phyloP scores from a whole-genome alignment of 2,797 vertebrate species.

The Liasis olivaceus region DNA sequence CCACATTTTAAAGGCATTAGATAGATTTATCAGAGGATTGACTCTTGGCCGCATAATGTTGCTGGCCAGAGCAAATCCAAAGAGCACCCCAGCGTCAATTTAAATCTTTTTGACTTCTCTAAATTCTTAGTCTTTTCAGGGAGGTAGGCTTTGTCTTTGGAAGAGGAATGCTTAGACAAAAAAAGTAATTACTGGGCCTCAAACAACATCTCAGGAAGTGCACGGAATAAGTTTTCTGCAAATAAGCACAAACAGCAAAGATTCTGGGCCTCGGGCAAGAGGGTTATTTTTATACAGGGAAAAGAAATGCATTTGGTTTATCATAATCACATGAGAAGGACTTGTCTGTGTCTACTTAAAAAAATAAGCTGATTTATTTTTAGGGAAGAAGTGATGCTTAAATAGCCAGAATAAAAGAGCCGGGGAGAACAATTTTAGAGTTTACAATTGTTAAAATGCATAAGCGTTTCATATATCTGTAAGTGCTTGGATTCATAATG shows the following conservation, averaged over 20 bases:
- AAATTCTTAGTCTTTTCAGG: slow-evolving; percentile 42
- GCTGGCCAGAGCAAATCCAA: slow-evolving; percentile 1
- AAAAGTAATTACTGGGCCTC: slow-evolving; percentile 42
- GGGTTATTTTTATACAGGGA: slow-evolving; percentile 43
- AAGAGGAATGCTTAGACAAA: slow-evolving; percentile 27
- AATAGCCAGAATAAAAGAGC: neutral
- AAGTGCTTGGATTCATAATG: neutral
- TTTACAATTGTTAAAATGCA: neutral
- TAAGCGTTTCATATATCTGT: neutral
- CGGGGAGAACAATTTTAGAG: neutral
- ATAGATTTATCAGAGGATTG: slow-evolving; percentile 1
- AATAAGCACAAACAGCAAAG: slow-evolving; percentile 33
- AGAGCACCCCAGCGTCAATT: neutral
- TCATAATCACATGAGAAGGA: slow-evolving; percentile 30
- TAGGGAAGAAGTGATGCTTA: slow-evolving; percentile 38
- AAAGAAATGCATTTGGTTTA: slow-evolving; percentile 29
- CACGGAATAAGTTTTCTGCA: slow-evolving; percentile 40
- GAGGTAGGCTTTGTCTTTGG: slow-evolving; percentile 19
- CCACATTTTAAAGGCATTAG: neutral
- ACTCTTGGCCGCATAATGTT: slow-evolving; percentile 20
- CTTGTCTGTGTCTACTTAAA: neutral
- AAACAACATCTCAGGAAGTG: slow-evolving; percentile 39
- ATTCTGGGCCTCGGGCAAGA: slow-evolving; percentile 36
- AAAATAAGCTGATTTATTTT: slow-evolving; percentile 46
- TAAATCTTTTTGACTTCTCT: slow-evolving; percentile 36